A percentile compares a stretch with the other conserved stretches of the same genome.
These are phyloP conservation scores for Pseudococcus longispinus DNA, from an alignment of 2,888 invertebrate genomes.

Conservation along the genomic window DNA sequence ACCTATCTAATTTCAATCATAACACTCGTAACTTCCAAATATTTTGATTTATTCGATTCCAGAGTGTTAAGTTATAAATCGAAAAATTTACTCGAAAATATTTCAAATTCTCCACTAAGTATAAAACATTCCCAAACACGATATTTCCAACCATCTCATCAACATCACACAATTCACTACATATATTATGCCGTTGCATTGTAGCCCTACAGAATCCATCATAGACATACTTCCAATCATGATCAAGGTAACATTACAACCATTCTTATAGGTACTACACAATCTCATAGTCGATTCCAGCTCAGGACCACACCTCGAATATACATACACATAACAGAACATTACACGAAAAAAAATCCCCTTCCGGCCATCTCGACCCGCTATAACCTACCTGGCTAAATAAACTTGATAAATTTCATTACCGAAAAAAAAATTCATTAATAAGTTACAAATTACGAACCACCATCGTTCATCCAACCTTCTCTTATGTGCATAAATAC, in stretches of 20 bases:
- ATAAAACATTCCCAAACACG: background rate
- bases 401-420: background rate
- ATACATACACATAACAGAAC: background rate
- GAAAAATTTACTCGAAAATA: background rate
- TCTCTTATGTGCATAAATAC: background rate
- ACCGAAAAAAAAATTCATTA: background rate
- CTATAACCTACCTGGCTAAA: background rate
- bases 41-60: too few species aligned
- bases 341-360: background rate
- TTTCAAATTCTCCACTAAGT: background rate
- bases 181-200: too few species aligned
- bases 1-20: too few species aligned
- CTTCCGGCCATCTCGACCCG: background rate
- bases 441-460: conserved; percentile 1
- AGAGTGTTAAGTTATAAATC: too few species aligned
- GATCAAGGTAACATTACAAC: background rate
- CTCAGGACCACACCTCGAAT: background rate
- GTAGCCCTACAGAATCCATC: too few species aligned
- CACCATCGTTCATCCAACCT: background rate
- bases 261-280: background rate
- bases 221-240: too few species aligned
- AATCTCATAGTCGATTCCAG: background rate
- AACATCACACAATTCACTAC: background rate
- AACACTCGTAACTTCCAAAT: too few species aligned
- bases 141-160: background rate